Base-by-base conservation (phyloP, 2,797 vertebrate species). In the Tinamus major region DNA sequence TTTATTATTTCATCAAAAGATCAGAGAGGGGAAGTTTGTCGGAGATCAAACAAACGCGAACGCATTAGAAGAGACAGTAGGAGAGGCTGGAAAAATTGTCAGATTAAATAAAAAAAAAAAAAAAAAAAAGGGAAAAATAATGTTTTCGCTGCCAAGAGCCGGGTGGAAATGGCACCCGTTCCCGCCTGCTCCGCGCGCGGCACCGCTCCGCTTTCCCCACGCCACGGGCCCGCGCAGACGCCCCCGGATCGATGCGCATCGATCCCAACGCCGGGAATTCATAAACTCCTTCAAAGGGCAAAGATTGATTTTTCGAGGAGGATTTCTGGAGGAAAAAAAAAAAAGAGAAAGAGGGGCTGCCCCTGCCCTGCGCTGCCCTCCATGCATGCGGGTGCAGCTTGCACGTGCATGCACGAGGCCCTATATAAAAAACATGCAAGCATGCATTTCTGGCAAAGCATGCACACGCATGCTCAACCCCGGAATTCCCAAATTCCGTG, bases 261-360 rank as follows among this genome's bases (percentile, higher is more conserved):
- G 97, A 98, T 97, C 96, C 93, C 95, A 76, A 69, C 94, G 96
- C 97, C 94, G 97, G 95, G 96, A 97, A 98, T 98, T 98, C 97
- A 98, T 97, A 98, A 98, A 98, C 97, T 98, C 97, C 97, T 98
- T 96, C 97, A 98, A 97, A 98, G 98, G 98, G 98, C 97, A 97
- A 62, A 82, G 94, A 98, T 97, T 96, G 97, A 98, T 98, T 98
- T 98, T 97, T 96, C 92, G 96, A 35, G 35, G 35, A 35, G 35
- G 35, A 95, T 96, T 97, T 94, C 80, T 83, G 96, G 93, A 24
- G 48, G 12, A 20, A 12, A 49, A 53, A 53, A 53, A 94, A 96
- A 92, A 97, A 97, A 97, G 97, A 89, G 95, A 95, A 94, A 96
- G 85, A 86, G 87, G 95, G 89, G 93, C 68, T 55, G 55, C 90